Base-by-base conservation (phyloP, 2,113 vertebrate genomes). In the Felis catus region DNA sequence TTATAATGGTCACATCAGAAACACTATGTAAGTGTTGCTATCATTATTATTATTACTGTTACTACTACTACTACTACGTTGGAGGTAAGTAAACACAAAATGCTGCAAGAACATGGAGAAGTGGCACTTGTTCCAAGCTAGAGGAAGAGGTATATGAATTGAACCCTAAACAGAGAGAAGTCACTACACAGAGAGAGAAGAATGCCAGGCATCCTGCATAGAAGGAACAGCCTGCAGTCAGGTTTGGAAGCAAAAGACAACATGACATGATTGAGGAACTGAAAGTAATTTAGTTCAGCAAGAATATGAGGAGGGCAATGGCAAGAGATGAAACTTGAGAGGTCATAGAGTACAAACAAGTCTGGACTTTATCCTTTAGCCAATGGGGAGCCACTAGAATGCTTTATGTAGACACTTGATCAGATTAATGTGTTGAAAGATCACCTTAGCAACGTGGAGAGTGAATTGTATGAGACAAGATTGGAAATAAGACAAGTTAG, bases 351-450 rank as follows among this genome's bases (percentile, higher is more conserved):
- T 83, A 15, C 83, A 95, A 80, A 74, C 41, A 71, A 78, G 79
- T 89, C 84, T 97, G 83, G 29, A 96, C 89, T 93, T 93, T 68
- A 94, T 45, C 31, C 92, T 97, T 95, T 80, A 86, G 39, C 27
- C 25, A 78, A 74, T 55, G 68, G 68, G 48, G 71, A 96, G 45
- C 21, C 45, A 73, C 21, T 61, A n/a, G 61, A 96, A 58, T 87
- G 80, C 87, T 94, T 93, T 93, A 89, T 78, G 61, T 93, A 89
- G 80, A n/a, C 27, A 81, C 41, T 83, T 93, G 31, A 92, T 93
- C 39, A 95, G 86, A 89, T 83, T 65, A 89, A 80, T 58, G 4
- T 93, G 66, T 70, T 89, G 73, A 93, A 97, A 93, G 65, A 91
- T 82, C 68, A 91, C 45, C 58, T 95, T 82, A 86, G 36, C 63